Evolutionary conservation across 2,113 vertebrate species (phyloP), one percentile per base, ranked within the genome.

Genomic region (Bothrops jararaca): DNA sequence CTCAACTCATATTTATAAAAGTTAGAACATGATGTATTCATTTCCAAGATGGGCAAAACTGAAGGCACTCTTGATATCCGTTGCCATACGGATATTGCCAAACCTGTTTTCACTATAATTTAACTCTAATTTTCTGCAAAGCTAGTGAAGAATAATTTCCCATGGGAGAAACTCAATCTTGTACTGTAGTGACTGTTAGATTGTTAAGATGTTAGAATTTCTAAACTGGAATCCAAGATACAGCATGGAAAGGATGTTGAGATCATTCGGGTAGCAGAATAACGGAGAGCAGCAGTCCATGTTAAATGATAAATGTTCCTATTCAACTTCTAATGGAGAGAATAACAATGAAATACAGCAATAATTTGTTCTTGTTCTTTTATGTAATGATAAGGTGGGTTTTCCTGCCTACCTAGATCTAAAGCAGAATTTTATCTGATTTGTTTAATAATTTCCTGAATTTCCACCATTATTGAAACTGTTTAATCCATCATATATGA

Each of bases 401-500:
- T 60, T 22, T 13, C 58, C 56, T 94, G 91, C 90, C 89, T 94
- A 54, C 90, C 93, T 64, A 45, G 3, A 90, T 95, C 9, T 0
- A 91, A 94, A 90, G 26, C 29, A 58, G 64, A 94, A 93, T 93
- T 87, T 88, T 97, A 93, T 95, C 95, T 95, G 86, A 97, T 96
- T 96, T 96, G 57, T 97, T 96, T 95, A 89, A 96, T 94, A 92
- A 45, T 89, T 97, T 97, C 94, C 95, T 96, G 50, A 95, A 96
- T 96, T 96, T 97, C 93, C 95, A 92, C 94, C 95, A 90, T 96
- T 96, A 97, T 96, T 96, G 90, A 96, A 98, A 97, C 97, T 97
- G 97, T 96, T 98, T 98, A 96, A 97, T 97, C 91, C 96, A 98
- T 98, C 96, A 98, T 96, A 96, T 94, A 86, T 90, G 48, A 90